Conservation (phyloP, 2,113 vertebrate genomes). For the Xyliphius kryptos region DNA sequence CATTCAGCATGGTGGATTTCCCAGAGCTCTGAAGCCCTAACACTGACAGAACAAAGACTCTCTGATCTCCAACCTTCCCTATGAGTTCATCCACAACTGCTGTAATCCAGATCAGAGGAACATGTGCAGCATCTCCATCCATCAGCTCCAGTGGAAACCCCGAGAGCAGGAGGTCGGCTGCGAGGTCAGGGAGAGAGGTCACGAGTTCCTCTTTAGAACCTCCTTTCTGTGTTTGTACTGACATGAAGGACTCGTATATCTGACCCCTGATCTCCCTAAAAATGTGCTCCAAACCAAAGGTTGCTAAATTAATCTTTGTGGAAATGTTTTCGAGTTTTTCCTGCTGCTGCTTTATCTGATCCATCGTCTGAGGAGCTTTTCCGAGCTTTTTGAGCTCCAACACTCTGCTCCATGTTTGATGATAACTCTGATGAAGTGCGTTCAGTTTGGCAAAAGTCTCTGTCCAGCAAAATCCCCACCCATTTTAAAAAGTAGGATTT, state of each 20-base stretch:
- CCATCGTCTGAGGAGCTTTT: conserved; percentile 34
- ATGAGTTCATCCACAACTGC: conserved; percentile 63
- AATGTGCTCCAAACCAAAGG: conserved; percentile 64
- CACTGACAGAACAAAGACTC: conserved; percentile 69
- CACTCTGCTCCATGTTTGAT: not conserved
- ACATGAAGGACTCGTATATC: conserved; percentile 62
- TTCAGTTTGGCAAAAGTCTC: not conserved
- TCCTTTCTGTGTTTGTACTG: not conserved
- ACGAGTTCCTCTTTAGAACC: not conserved
- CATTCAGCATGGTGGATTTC: conserved; percentile 57
- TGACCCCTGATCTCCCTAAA: conserved; percentile 68
- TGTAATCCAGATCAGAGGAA: conserved; percentile 63
- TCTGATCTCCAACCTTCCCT: conserved; percentile 57
- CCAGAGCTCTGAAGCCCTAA: conserved; percentile 62
- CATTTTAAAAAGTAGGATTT: not conserved
- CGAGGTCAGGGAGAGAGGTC: conserved; percentile 55
- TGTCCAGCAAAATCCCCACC: not conserved
- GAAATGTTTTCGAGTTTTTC: conserved; percentile 48
- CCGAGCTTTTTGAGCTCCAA: conserved; percentile 45
- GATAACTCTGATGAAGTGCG: not conserved
- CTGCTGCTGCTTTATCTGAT: conserved; percentile 31
- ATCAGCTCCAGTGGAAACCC: conserved; percentile 69
- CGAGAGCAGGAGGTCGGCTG: conserved; percentile 64
- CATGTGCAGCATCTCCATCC: conserved; percentile 70
- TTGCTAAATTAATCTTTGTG: conserved; percentile 43